Base-by-base conservation (phyloP, 1,140 invertebrate genomes). In the Brachystomella parvula region DNA sequence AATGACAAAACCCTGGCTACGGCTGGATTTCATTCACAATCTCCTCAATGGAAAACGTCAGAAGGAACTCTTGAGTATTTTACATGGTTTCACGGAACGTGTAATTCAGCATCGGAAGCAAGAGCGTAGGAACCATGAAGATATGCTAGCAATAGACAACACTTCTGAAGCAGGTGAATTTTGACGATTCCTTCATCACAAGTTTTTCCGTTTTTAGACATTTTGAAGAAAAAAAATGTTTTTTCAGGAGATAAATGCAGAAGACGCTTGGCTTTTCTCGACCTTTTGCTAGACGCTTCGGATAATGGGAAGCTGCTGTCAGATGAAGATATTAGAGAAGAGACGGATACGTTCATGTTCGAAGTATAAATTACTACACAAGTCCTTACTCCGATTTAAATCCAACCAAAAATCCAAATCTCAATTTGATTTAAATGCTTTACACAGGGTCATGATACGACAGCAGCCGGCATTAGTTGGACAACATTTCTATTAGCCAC, bases 321-420 rank as follows among this genome's bases (percentile, higher is more conserved):
- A 1, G 81, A 88, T 67, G 79, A 83, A 24, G 88, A 89, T 70
- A 86, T 90, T 64, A 75, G 85, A 1, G 82, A 87, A 71, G 85
- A 88, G 76, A 82, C 85, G 24, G 85, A 85, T 66, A 89, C 87
- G 0, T 89, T 89, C 64, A 87, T 88, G 85, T 79, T 89, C 68
- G 87, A 87, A 70, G 89, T 89, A 61, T 83, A 84, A 19, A 31
- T 30, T 9, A 9, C 21, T 56, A 21, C n/a, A n/a, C n/a, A n/a
- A n/a, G n/a, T n/a, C n/a, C n/a, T n/a, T n/a, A n/a, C n/a, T 44
- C 39, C 9, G 9, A 56, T 6, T 56, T 56, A 17, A 56, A 17
- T 47, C 89, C 84, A 17, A 87, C 88, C 30, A 89, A 87, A 73
- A 94, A 92, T 81, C 88, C 89, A 70, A 77, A 94, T 26, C 24